phyloP scores from a whole-genome alignment of 2,888 invertebrate genomes.

The Pharmacophagus antenor region DNA sequence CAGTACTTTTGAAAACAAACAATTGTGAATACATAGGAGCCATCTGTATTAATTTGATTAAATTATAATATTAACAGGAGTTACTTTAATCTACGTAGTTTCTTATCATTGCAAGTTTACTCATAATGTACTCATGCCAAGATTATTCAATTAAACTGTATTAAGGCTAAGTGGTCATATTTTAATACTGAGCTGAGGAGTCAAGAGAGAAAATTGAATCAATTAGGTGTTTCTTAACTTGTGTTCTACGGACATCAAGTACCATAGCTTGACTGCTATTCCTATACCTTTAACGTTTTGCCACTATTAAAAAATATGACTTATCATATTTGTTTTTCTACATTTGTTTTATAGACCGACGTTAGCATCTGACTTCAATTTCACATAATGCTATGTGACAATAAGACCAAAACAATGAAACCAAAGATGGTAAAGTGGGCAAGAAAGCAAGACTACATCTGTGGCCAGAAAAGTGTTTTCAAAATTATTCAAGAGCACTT shows the following conservation, averaged over 20 bases:
- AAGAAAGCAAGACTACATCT: too few relatives aligned
- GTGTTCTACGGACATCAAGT: background rate
- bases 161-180: conserved; percentile 23
- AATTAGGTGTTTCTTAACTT: background rate
- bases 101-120: background rate
- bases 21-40: background rate
- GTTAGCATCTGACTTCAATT: too few relatives aligned
- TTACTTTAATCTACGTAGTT: background rate
- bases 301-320: too few relatives aligned
- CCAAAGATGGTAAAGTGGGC: too few relatives aligned
- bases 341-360: too few relatives aligned
- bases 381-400: too few relatives aligned
- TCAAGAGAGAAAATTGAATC: conserved; percentile 5
- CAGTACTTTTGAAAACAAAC: background rate
- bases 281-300: background rate
- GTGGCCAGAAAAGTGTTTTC: too few relatives aligned
- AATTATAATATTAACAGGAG: background rate
- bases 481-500: too few relatives aligned
- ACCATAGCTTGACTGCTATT: background rate
- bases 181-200: conserved; percentile 6
- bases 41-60: background rate
- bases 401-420: too few relatives aligned
- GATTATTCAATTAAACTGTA: conserved; percentile 24
- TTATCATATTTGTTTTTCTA: too few relatives aligned
- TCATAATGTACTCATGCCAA: conserved; percentile 3